Conservation (phyloP, 2,113 vertebrate genomes). For the Phoxinus phoxinus region DNA sequence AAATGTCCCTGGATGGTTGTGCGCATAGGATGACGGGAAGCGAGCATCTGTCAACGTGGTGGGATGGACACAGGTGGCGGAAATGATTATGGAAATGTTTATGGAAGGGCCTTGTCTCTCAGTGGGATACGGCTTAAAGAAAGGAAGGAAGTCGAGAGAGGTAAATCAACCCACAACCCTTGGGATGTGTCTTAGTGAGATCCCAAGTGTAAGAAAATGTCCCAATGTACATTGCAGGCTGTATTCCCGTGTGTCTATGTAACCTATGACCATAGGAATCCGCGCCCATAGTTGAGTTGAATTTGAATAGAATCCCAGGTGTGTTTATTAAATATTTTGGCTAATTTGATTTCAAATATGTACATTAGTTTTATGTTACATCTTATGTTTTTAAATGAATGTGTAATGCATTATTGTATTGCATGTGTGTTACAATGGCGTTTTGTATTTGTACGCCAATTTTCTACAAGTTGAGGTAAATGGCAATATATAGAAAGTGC, state of each 20-base stretch:
- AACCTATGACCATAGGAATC: background rate
- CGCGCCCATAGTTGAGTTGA: background rate
- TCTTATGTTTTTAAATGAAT: too few species aligned
- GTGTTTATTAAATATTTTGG: background rate
- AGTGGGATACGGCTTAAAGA: conserved; percentile 19
- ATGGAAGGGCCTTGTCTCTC: conserved; percentile 33
- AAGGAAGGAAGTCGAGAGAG: conserved; percentile 16
- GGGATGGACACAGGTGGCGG: conserved; percentile 43
- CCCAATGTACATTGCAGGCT: background rate
- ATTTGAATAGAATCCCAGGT: background rate
- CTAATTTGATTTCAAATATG: background rate
- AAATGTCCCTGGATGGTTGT: conserved; percentile 61
- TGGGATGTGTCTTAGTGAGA: background rate
- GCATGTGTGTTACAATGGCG: too few species aligned
- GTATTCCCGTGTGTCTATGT: background rate
- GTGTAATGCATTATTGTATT: too few species aligned
- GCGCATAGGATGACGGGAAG: conserved; percentile 61
- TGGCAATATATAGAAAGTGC: too few species aligned
- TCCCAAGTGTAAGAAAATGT: conserved; percentile 20
- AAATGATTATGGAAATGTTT: conserved; percentile 50
- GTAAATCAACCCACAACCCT: conserved; percentile 30
- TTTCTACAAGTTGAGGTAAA: too few species aligned
- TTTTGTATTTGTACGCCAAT: too few species aligned
- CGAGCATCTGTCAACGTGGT: conserved; percentile 62
- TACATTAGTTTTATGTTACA: too few species aligned